A percentile compares a stretch with the other conserved stretches of the same genome.
phyloP scores from a whole-genome alignment of 2,888 invertebrate species.

The Rotaria sp. region DNA sequence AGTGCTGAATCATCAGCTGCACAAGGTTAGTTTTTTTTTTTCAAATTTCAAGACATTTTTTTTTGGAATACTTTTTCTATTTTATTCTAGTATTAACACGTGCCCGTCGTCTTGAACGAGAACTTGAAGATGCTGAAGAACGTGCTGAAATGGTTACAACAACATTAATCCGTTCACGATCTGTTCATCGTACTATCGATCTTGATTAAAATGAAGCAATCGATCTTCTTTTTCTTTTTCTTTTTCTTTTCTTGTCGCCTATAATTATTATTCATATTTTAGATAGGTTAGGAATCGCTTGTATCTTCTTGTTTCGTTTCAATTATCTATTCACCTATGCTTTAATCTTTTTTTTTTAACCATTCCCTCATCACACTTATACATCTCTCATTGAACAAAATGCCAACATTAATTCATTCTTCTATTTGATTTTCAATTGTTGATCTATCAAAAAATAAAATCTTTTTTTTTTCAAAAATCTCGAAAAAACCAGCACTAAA shows the following conservation, averaged over 20 bases:
- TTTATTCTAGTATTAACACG: neutral
- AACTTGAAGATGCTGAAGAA: conserved; percentile 41
- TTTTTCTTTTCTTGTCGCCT: neutral
- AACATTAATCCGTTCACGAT: conserved; percentile 35
- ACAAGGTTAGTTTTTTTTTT: neutral
- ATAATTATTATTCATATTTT: neutral
- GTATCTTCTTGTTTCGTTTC: neutral
- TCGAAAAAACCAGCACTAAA: too few relatives aligned
- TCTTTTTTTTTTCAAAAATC: neutral
- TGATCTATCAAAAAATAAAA: neutral
- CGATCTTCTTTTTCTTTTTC: neutral
- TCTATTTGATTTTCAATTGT: neutral
- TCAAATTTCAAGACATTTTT: too few relatives aligned
- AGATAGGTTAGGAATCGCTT: neutral
- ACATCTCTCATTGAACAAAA: neutral
- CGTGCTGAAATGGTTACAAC: conserved; percentile 40
- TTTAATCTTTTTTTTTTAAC: neutral
- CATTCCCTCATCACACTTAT: neutral
- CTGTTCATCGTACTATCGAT: neutral
- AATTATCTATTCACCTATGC: neutral
- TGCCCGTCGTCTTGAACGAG: conserved; percentile 35
- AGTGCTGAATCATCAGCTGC: conserved; percentile 14
- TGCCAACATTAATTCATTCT: neutral
- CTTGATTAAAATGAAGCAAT: neutral
- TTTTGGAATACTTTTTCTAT: neutral